Evolutionary conservation across 2,113 vertebrate species (phyloP), one percentile per base, ranked within the genome.

Genomic region (Tyto alba): DNA sequence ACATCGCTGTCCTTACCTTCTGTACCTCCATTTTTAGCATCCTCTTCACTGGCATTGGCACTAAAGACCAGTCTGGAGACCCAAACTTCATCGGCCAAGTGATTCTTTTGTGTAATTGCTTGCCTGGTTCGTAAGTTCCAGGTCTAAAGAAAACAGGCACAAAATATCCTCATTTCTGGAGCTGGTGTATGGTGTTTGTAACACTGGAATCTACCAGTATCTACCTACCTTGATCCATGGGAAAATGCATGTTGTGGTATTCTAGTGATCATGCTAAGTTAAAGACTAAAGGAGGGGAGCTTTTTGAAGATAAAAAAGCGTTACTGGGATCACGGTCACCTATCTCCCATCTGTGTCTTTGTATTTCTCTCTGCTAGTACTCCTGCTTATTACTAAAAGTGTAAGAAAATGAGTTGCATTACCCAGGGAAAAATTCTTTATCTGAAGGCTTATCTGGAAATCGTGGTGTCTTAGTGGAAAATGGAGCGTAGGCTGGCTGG

Each of bases 81-180:
- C 99, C 98, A 89, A 99, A 99, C 75, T 97, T 98, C 98, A 99
- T 99, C 0, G 99, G 99, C 99, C 99, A 99, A 29, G 89, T 96
- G 88, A 99, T 90, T 88, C 98, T 98, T 34, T 85, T 97, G 88
- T 76, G 80, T 2, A 38, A n/a, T 23, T 34, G 79, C 11, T 36
- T 89, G 3, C 98, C 59, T 9, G 71, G 56, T 19, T 96, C 10
- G 4, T 99, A 99, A 15, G 96, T 96, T 25, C 98, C 98, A 25
- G 99, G 99, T 19, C 99, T 99, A 72, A 53, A 89, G 57, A 81
- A 85, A 95, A 91, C 17, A 63, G 13, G n/a, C 15, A 71, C 14
- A 69, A 67, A 47, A 14, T 2, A 17, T n/a, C 15, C 22, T 76
- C 71, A 36, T 6, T 36, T 63, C 55, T 69, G 41, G 34, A 67